Base-by-base conservation (phyloP, 37 sponge, comb jelly and placozoan genomes). In the Beroe ovata region DNA sequence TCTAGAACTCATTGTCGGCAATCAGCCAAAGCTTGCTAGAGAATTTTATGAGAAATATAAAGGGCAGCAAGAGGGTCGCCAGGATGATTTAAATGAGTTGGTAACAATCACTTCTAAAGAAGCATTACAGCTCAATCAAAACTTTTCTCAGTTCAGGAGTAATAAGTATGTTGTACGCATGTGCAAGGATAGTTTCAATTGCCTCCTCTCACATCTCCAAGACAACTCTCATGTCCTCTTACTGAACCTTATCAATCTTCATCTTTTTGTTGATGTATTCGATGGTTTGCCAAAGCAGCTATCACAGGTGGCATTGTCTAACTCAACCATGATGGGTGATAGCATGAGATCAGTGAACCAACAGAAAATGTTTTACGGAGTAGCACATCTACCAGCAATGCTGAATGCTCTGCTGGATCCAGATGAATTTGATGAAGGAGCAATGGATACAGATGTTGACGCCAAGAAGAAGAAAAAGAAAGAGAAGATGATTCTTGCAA, bases 281-380 rank as follows among this genome's bases (percentile, higher is more conserved):
- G 84, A 77, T 77, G 84, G 84, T n/a, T n/a, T 77, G 18, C 84
- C 84, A 77, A 39, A 42, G 54, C 84, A 77, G n/a, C 84, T 23
- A n/a, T 42, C 54, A 6, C 84, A 77, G 28, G 36, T 77, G 21
- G 42, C 84, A 0, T 25, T 77, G 3, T 77, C 84, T 3, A 39
- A 42, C 28, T 42, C 54, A 39, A 77, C 84, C 1, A 11, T 77
- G 42, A 77, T 77, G 84, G 84, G 84, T 16, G 84, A 77, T 16
- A 54, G 84, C 20, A 77, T 77, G 84, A 77, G 33, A 42, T 42
- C 54, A 26, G 84, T 77, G 11, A 77, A 77, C n/a, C 54, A 39
- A 19, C 84, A 77, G 84, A 77, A 42, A 77, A 77, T 77, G 84
- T 36, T 32, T 25, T 77, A 77, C 25, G 84, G 84, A n/a, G 84